A percentile compares a stretch with the other conserved stretches of the same genome.
Evolutionary conservation across 2,113 vertebrate genomes (phyloP).

Genomic region (Piliocolobus tephrosceles): DNA sequence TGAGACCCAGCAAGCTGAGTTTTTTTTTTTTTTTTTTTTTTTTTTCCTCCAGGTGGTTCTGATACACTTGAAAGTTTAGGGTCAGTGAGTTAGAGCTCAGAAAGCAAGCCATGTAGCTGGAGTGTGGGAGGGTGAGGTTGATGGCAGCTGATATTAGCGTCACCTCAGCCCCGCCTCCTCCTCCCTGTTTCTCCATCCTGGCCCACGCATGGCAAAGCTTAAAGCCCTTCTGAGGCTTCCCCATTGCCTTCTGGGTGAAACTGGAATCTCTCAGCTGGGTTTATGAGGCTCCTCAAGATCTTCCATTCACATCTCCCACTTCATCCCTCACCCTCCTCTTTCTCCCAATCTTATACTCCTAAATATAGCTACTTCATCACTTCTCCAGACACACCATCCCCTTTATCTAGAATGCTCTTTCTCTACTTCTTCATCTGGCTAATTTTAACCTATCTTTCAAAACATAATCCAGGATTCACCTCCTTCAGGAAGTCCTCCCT

Average conservation of each 20-base stretch:
- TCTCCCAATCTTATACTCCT: background rate
- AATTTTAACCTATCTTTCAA: background rate
- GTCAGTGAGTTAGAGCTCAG: background rate
- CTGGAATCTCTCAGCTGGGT: background rate
- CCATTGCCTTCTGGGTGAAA: background rate
- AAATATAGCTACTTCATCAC: background rate
- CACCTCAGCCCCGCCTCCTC: background rate
- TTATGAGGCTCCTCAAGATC: background rate
- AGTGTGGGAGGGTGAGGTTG: background rate
- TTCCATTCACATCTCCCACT: background rate
- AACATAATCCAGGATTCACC: background rate
- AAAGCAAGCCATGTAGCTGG: background rate
- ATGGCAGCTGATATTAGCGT: background rate
- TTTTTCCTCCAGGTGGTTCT: background rate
- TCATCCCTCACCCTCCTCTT: background rate
- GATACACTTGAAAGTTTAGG: background rate
- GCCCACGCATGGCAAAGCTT: background rate
- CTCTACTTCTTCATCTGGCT: background rate
- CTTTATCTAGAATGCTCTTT: background rate
- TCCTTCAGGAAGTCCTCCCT: constrained; percentile 21
- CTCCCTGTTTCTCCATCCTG: background rate
- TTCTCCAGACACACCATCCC: background rate
- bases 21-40: no score
- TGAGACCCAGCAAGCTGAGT: background rate
- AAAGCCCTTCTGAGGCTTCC: background rate